phyloP scores from a whole-genome alignment of 2,888 invertebrate genomes.

The Drosophila gaucha region DNA sequence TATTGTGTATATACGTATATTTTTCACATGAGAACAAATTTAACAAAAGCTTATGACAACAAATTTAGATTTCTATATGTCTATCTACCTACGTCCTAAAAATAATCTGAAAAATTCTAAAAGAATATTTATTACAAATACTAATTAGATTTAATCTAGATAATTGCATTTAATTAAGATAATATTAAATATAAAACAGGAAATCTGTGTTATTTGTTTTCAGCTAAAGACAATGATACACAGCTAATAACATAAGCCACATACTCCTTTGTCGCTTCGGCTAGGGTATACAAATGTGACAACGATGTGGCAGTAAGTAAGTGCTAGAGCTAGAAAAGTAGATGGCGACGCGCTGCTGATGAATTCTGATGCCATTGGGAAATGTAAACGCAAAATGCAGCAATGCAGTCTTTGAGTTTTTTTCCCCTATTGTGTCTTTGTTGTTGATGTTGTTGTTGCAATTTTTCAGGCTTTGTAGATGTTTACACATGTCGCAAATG shows the following conservation, averaged over 20 bases:
- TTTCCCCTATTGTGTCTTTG: background rate
- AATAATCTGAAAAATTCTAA: too few relatives aligned
- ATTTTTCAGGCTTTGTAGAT: constrained; percentile 37
- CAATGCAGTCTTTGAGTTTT: constrained; percentile 47
- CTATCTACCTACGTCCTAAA: too few relatives aligned
- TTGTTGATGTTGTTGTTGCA: constrained; percentile 12
- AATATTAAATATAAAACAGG: too few relatives aligned
- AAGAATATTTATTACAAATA: too few relatives aligned
- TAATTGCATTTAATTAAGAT: too few relatives aligned
- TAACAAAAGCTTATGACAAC: too few relatives aligned
- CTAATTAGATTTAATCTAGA: too few relatives aligned
- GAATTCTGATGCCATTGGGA: constrained; percentile 55
- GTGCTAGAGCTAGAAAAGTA: constrained; percentile 16
- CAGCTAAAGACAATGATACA: too few relatives aligned
- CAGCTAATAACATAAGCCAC: background rate
- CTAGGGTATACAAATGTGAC: constrained; percentile 2
- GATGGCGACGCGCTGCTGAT: constrained; percentile 24
- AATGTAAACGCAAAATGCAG: constrained; percentile 51
- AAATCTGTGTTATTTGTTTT: too few relatives aligned
- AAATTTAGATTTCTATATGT: too few relatives aligned
- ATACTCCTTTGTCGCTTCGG: background rate
- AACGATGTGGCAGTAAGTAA: constrained; percentile 13
- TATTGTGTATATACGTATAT: too few relatives aligned
- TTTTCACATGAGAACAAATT: too few relatives aligned
- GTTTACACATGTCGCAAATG: constrained; percentile 66